Base-by-base conservation (phyloP, 1,140 invertebrate species). In the Daktulosphaira vitifoliae region DNA sequence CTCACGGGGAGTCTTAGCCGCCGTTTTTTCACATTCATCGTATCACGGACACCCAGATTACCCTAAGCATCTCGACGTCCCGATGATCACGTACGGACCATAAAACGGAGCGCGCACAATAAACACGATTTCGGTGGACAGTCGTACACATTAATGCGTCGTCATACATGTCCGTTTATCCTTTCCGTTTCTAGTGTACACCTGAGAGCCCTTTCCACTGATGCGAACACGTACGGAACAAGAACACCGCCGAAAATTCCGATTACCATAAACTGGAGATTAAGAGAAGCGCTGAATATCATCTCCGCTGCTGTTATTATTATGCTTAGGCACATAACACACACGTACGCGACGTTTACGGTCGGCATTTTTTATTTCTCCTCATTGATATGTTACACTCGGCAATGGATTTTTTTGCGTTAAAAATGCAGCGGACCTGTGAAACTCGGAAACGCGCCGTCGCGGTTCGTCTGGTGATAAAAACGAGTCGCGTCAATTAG, bases 21-120 rank as follows among this genome's bases (percentile, higher is more conserved):
- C 38, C 33, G 33, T 46, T 48, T 62, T 46, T 56, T 25, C 25
- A 56, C 56, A 62, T 48, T 48, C 56, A 62, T 48, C 56, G 42
- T 62, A 62, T 48, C 42, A 62, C 56, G 56, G 42, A 62, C 56
- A 62, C 42, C 56, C 56, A 33, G 56, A 62, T 62, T 62, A 62
- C 56, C 56, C 42, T 62, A 62, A 62, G 56, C 56, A 16, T 46
- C 25, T 25, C 25, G 15, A 62, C n/a, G 56, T 26, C 25, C 56
- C 16, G 38, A 29, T 48, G 39, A 33, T 62, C 56, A 62, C 56
- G 56, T 62, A 62, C 56, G 23, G 25, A 22, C 56, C 56, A 39
- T 62, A 62, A 62, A 62, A 62, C 56, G 56, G 22, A 6, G 38
- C 39, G 22, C 54, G 42, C 54, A 59, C 54, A 59, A 59, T 59